These are phyloP conservation scores for Lithophane semibrunnea DNA, from an alignment of 2,888 invertebrate genomes.

Conservation along the genomic window DNA sequence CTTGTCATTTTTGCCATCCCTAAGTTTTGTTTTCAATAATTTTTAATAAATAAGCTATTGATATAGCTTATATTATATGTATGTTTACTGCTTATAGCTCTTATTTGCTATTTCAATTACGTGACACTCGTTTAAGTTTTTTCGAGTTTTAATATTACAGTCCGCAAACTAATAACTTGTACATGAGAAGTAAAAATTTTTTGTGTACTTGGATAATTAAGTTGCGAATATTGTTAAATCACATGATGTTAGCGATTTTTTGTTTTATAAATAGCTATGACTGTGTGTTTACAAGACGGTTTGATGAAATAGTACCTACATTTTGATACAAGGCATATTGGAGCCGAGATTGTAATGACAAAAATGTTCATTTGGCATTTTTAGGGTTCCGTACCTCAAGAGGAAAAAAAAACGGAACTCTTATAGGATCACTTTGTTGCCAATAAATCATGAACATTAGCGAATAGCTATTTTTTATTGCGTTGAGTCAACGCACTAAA, in stretches of 20 bases:
- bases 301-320: background rate
- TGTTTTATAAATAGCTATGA: slow-evolving; percentile 5
- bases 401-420: no score
- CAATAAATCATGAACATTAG: no score
- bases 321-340: background rate
- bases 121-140: background rate
- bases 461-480: no score
- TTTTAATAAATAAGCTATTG: background rate
- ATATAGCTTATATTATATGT: background rate
- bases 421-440: no score
- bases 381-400: no score
- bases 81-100: no score
- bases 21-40: background rate
- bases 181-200: background rate
- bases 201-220: background rate
- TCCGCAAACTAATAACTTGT: background rate
- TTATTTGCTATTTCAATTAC: background rate
- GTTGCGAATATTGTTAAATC: slow-evolving; percentile 16
- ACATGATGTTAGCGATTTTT: slow-evolving; percentile 17
- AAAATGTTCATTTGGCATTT: background rate
- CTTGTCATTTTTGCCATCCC: background rate
- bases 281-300: background rate
- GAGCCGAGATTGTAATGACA: background rate
- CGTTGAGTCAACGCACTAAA: no score
- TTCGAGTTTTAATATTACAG: background rate